Evolutionary conservation across 2,113 vertebrate species (phyloP), one percentile per base, ranked within the genome.

Genomic region (Phyllopteryx taeniolatus): DNA sequence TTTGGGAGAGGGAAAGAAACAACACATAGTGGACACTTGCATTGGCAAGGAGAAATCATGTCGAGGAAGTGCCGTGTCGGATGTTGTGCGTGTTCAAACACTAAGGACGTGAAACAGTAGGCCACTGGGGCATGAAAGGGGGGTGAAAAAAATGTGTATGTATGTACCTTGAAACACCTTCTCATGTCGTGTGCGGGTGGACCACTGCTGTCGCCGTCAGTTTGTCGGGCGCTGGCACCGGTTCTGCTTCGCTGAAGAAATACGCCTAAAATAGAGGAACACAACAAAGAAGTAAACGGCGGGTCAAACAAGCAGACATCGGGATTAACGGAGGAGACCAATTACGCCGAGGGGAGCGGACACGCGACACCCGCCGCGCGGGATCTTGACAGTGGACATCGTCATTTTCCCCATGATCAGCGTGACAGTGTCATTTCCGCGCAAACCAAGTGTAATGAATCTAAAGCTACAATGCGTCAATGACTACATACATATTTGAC

Each of bases 181-280:
- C 85, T 91, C 90, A 93, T 73, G 86, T 84, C 20, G 72, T 0
- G 68, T 72, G 57, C 19, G 88, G 86, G 75, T 76, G 90, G 81
- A 42, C 22, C 15, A 1, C 3, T 27, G 1, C 1, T 19, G 20
- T 14, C 42, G 44, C 43, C 68, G 76, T 3, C 14, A 17, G 6
- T 8, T 22, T 47, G 13, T 2, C 22, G 5, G n/a, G 64, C 44
- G 4, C 3, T 31, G 44, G 14, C n/a, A 75, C 2, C 1, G 31
- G 15, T 19, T 94, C 92, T 69, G 93, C 91, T 53, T 83, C 89
- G 88, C 94, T 94, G 86, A 98, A 98, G 88, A 99, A 99, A 88
- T 96, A 97, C 0, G 89, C 89, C 97, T 99, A 67, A 5, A 66
- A 63, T 67, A 6, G 49, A 76, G 51, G 31, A 68, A 65, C 57